phyloP scores from a whole-genome alignment of 92 coral and sea anemone genomes.

The Porites lobata region DNA sequence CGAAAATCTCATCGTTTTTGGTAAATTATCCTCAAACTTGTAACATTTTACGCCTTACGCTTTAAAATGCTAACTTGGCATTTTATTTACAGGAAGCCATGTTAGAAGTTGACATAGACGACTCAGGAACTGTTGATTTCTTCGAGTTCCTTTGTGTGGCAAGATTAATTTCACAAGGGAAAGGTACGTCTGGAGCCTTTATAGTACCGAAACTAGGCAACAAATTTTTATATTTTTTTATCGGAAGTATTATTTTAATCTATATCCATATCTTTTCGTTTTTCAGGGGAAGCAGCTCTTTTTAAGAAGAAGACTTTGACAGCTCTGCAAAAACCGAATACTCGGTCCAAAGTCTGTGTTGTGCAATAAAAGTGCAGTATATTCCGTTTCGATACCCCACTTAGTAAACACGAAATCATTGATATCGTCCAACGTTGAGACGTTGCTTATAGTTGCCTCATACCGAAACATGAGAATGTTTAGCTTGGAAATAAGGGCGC shows the following conservation, averaged over 20 bases:
- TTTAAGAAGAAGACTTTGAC: constrained; percentile 94
- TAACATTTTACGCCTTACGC: no score
- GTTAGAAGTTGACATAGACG: constrained; percentile 90
- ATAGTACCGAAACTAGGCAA: background rate
- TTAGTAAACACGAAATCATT: background rate
- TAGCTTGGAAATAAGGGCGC: no score
- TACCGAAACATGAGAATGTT: no score
- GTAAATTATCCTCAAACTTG: no score
- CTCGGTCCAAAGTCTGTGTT: constrained; percentile 75
- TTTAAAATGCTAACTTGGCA: background rate
- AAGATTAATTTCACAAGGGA: constrained; percentile 89
- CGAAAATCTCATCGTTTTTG: no score
- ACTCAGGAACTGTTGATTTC: constrained; percentile 97
- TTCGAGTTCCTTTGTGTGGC: constrained; percentile 95
- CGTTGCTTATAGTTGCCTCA: no score
- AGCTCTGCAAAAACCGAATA: constrained; percentile 85
- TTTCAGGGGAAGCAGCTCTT: constrained; percentile 83
- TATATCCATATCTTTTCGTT: background rate
- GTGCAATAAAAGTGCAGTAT: constrained; percentile 53
- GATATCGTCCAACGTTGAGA: no score
- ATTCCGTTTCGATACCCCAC: background rate
- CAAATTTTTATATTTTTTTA: background rate
- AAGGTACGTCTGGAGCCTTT: constrained; percentile 57
- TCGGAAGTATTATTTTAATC: background rate
- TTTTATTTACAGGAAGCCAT: constrained; percentile 86